Conservation (phyloP, 2,888 invertebrate genomes). For the Drosophila greeni region DNA sequence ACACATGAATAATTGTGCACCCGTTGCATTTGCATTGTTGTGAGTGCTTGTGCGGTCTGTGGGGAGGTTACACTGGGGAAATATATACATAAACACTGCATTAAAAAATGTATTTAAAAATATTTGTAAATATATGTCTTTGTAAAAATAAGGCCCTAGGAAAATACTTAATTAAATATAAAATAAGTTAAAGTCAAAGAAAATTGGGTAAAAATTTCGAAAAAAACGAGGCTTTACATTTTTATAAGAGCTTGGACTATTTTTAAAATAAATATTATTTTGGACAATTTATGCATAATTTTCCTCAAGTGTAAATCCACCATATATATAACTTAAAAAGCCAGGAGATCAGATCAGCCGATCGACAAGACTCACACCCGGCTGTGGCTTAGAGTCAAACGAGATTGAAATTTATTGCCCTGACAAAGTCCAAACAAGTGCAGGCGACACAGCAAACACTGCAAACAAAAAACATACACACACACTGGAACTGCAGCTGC, state of each 20-base stretch:
- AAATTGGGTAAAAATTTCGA: too few species aligned
- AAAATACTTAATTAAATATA: too few species aligned
- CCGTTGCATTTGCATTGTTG: slow-evolving; percentile 41
- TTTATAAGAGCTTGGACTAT: too few species aligned
- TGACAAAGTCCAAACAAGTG: slow-evolving; percentile 67
- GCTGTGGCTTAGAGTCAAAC: slow-evolving; percentile 63
- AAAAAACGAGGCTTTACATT: too few species aligned
- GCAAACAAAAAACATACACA: slow-evolving; percentile 45
- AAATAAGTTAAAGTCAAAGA: too few species aligned
- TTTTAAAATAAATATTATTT: too few species aligned
- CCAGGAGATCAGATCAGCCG: slow-evolving; percentile 17
- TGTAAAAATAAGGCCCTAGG: too few species aligned
- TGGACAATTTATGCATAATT: background rate
- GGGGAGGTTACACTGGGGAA: slow-evolving; percentile 7
- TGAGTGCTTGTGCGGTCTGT: slow-evolving; percentile 29
- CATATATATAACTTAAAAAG: background rate
- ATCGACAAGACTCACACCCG: slow-evolving; percentile 40
- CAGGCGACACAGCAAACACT: slow-evolving; percentile 37
- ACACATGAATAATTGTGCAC: slow-evolving; percentile 30
- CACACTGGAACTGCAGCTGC: slow-evolving; percentile 37
- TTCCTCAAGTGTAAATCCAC: background rate
- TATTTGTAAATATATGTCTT: background rate
- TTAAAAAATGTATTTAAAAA: background rate
- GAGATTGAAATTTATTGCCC: slow-evolving; percentile 72
- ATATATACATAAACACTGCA: fast-evolving